These are phyloP conservation scores for Pristionchus exspectatus DNA, from an alignment of 2,888 invertebrate species.

Conservation along the genomic window DNA sequence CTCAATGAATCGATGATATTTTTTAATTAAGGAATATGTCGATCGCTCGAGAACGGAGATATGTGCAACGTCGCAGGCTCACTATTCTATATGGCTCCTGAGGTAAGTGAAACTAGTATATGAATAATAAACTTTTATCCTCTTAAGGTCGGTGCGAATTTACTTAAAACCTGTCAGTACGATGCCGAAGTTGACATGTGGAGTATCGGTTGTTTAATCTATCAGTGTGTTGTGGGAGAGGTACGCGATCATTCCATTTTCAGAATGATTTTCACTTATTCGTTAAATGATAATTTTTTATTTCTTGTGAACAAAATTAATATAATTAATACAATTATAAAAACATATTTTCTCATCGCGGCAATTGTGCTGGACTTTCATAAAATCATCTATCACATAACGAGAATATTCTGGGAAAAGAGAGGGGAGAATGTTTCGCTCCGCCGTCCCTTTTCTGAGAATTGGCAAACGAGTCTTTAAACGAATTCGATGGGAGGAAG, in stretches of 20 bases:
- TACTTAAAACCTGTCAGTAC: slow-evolving; percentile 71
- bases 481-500: neutral
- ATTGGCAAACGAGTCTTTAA: neutral
- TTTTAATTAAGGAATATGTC: slow-evolving; percentile 70
- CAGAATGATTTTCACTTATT: no score
- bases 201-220: slow-evolving; percentile 78
- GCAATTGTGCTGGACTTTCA: no score
- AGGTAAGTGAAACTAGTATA: slow-evolving; percentile 59
- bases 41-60: slow-evolving; percentile 70
- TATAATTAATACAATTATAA: no score
- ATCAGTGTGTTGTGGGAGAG: slow-evolving; percentile 75
- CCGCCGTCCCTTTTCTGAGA: neutral
- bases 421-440: neutral
- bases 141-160: slow-evolving; percentile 72
- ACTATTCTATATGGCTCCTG: slow-evolving; percentile 77
- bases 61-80: slow-evolving; percentile 78
- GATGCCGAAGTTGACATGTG: slow-evolving; percentile 77
- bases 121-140: neutral
- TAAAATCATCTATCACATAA: no score
- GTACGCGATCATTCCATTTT: slow-evolving; percentile 57
- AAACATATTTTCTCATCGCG: no score
- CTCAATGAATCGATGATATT: neutral
- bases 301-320: no score
- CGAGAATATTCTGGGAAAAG: neutral
- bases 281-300: neutral